phyloP scores from a whole-genome alignment of 1,140 invertebrate genomes.

The Temnothorax nylanderi region DNA sequence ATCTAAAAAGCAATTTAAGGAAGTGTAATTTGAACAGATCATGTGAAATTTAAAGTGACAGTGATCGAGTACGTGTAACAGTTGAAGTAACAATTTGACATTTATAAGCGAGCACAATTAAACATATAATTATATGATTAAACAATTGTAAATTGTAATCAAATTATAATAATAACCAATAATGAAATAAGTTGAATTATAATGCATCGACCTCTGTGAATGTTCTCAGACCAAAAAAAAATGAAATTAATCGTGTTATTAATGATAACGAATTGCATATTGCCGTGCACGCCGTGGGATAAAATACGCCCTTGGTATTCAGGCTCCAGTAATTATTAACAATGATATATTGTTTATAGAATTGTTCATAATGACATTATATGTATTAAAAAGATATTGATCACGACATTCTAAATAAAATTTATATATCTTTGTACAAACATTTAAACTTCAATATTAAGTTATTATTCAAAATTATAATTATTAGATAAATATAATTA shows the following conservation, averaged over 20 bases:
- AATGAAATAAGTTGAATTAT: constrained; percentile 12
- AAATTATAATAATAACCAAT: not conserved
- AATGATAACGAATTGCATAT: constrained; percentile 43
- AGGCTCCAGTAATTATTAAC: constrained; percentile 71
- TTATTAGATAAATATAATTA: not conserved
- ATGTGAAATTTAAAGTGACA: constrained; percentile 1
- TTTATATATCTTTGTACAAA: constrained; percentile 36
- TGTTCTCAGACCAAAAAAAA: not conserved
- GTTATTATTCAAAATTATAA: not conserved
- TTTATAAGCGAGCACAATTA: not conserved
- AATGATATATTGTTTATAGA: not conserved
- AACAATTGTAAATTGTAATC: not conserved
- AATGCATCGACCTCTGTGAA: not conserved
- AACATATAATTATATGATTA: constrained; percentile 9
- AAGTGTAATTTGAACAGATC: not conserved
- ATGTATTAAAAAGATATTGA: constrained; percentile 14
- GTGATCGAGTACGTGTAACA: not conserved
- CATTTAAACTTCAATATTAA: not conserved
- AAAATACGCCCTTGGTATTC: constrained; percentile 67
- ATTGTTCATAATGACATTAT: not conserved
- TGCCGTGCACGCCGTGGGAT: constrained; percentile 45
- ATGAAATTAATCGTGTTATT: constrained; percentile 60
- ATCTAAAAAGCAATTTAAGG: not conserved
- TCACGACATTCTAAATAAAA: constrained; percentile 31
- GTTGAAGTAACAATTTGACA: not conserved